These are phyloP conservation scores for Otolemur garnettii DNA, from an alignment of 2,113 vertebrate species.

Conservation along the genomic window DNA sequence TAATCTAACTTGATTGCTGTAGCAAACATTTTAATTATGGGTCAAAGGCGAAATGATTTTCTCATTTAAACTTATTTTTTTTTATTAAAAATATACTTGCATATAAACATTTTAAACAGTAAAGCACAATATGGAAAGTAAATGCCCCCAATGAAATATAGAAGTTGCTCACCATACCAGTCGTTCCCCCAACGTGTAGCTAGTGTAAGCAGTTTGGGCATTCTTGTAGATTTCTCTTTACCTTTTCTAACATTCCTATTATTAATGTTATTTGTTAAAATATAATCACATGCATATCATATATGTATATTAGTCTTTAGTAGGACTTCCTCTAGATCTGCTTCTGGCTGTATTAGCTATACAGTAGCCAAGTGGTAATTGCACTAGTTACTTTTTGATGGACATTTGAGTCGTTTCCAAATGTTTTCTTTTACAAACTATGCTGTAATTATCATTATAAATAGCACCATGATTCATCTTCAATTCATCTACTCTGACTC, in stretches of 20 bases:
- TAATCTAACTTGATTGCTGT: neutral
- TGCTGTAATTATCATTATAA: slow-evolving; percentile 65
- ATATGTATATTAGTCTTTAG: neutral
- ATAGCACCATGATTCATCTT: slow-evolving; percentile 67
- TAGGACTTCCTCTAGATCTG: neutral
- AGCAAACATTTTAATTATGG: neutral
- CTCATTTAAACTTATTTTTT: slow-evolving; percentile 43
- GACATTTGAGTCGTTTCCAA: slow-evolving; percentile 41
- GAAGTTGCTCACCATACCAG: neutral
- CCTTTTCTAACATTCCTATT: neutral
- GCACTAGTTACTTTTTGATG: slow-evolving; percentile 52
- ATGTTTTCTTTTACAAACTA: slow-evolving; percentile 34
- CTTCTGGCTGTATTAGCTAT: neutral
- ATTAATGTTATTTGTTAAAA: slow-evolving; percentile 9
- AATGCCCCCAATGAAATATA: neutral
- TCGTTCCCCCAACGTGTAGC: neutral
- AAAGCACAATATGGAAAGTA: neutral
- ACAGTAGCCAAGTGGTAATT: slow-evolving; percentile 36
- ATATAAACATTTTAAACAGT: neutral
- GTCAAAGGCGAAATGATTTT: slow-evolving; percentile 27
- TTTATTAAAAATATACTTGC: slow-evolving; percentile 2
- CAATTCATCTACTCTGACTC: slow-evolving; percentile 38
- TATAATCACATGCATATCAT: neutral
- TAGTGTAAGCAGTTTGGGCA: neutral
- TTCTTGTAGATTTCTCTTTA: slow-evolving; percentile 35